Base-by-base conservation (phyloP, 2,888 invertebrate species). In the Napeogenes inachia region DNA sequence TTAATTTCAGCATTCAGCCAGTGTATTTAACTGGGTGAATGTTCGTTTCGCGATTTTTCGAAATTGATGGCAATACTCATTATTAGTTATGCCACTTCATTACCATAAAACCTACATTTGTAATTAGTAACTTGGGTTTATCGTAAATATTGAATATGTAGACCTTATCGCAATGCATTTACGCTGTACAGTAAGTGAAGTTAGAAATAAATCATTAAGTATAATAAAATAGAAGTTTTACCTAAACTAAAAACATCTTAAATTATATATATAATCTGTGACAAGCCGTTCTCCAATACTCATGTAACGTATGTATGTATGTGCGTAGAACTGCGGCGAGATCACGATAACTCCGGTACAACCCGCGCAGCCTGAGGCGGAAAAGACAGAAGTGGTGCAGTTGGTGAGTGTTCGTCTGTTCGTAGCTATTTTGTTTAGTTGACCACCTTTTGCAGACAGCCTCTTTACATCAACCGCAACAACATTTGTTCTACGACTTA, bases 331-430 rank as follows among this genome's bases (percentile, higher is more conserved):
- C 71, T 91, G 92, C 70, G 92, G 92, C 50, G 92, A 92, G 79
- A 92, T 92, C 67, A 92, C 92, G 21, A 92, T 92, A 67, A 92
- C 92, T 12, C 92, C 92, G 56, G 92, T 92, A 64, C 89, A 89
- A 77, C 89, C 90, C 4, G 79, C 86, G 59, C 84, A 84, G 64
- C 70, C 77, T 4, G 85, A 85, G 67, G 72, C 79, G 0, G 88
- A 88, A 67, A 89, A 89, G 66, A 53, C 85, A 0, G 90, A 89
- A 59, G 87, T 90, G 4, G 90, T 91, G 4, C 91, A 91, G 63
- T 69, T 91, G 79, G 90, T 91, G 60, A 83, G 85, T 72, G 55
- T 45, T 63, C 67, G 56, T 46, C 66, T 38, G 35, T 13, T 12
- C 21, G 21, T 21, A 21, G 1, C 21, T 21, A 21, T 21, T 21